Conservation (phyloP, 2,797 vertebrate genomes). For the Oryzias dopingdopingensis region DNA sequence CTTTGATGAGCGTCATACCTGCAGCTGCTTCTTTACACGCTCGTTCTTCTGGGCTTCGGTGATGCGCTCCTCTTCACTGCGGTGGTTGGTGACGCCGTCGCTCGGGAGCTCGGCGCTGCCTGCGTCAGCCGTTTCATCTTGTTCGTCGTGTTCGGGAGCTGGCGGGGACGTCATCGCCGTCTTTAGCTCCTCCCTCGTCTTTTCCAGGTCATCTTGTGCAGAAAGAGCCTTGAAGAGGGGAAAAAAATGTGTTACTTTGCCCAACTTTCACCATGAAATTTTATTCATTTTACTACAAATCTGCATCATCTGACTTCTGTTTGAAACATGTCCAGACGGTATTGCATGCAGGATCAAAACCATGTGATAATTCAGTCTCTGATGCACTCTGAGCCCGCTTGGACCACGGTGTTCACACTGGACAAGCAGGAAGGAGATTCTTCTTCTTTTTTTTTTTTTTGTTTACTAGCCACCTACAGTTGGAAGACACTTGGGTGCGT, state of each 20-base stretch:
- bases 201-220: conserved; percentile 95
- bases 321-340: no score
- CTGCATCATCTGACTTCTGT: no score
- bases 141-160: conserved; percentile 84
- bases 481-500: no score
- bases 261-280: no score
- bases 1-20: conserved; percentile 64
- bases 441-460: no score
- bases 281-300: no score
- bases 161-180: conserved; percentile 84
- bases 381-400: no score
- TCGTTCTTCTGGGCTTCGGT: conserved; percentile 95
- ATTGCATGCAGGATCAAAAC: no score
- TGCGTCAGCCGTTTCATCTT: conserved; percentile 87
- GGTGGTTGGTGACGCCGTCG: conserved; percentile 84
- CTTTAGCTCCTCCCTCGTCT: conserved; percentile 95
- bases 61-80: conserved; percentile 92
- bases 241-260: background rate
- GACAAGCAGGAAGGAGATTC: no score
- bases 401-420: no score
- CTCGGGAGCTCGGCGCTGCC: conserved; percentile 89
- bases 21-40: conserved; percentile 93
- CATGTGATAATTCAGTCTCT: no score
- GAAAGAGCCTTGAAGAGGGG: conserved; percentile 83
- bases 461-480: no score